Evolutionary conservation across 1,140 invertebrate genomes (phyloP).

Genomic region (Drosophila parabipectinata): DNA sequence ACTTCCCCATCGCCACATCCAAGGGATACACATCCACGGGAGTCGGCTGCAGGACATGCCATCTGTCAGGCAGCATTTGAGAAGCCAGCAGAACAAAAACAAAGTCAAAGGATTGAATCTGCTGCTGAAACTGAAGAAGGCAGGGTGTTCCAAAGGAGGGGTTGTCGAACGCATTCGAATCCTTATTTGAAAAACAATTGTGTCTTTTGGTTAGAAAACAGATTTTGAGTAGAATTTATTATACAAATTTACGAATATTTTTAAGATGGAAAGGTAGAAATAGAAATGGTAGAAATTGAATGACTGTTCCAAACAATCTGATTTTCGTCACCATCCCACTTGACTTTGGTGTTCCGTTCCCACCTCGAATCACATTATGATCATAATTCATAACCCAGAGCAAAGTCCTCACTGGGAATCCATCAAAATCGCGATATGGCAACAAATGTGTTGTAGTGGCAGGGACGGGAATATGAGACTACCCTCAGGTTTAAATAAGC

Average conservation of each 20-base stretch:
- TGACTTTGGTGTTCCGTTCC: constrained; percentile 59
- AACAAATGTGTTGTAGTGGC: constrained; percentile 65
- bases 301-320: background rate
- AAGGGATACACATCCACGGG: constrained; percentile 7
- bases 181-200: constrained; percentile 27
- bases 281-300: no score
- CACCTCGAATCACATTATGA: constrained; percentile 43
- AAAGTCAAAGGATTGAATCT: constrained; percentile 47
- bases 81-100: constrained; percentile 50
- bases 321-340: constrained; percentile 32
- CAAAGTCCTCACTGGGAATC: constrained; percentile 26
- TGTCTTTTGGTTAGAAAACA: constrained; percentile 17
- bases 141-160: background rate
- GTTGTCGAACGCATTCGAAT: constrained; percentile 13
- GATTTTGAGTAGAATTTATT: background rate
- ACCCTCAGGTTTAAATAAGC: constrained; percentile 20
- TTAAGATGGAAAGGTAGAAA: no score
- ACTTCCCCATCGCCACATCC: constrained; percentile 8
- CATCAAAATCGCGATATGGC: constrained; percentile 64
- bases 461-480: constrained; percentile 20
- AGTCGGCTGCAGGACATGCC: constrained; percentile 52
- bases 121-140: constrained; percentile 9
- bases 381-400: constrained; percentile 65
- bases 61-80: constrained; percentile 61
- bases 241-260: no score